Conservation (phyloP, 2,797 vertebrate species). For the Ibycter americanus region DNA sequence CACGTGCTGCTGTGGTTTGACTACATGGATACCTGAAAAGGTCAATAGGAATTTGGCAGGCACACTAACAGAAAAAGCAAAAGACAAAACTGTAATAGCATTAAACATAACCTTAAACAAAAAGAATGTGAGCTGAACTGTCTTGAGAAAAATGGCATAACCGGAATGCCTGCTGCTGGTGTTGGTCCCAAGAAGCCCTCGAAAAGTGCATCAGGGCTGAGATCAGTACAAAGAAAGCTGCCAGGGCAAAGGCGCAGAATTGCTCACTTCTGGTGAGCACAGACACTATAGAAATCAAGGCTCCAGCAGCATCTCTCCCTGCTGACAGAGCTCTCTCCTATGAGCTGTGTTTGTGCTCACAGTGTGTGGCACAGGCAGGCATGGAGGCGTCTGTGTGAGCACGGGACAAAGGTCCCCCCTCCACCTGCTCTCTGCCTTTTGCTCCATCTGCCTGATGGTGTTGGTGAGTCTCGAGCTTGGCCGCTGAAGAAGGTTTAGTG, state of each 20-base stretch:
- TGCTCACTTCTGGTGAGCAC: background rate
- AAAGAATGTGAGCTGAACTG: background rate
- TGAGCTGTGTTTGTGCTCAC: background rate
- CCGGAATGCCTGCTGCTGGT: background rate
- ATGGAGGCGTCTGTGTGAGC: accelerated
- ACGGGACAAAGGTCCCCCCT: accelerated
- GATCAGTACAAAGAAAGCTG: background rate
- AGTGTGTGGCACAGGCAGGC: background rate
- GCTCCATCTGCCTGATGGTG: background rate
- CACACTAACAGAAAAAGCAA: background rate
- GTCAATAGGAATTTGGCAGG: background rate
- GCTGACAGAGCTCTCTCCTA: background rate
- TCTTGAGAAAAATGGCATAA: background rate
- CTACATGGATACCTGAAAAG: background rate
- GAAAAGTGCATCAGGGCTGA: background rate
- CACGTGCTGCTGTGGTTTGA: accelerated
- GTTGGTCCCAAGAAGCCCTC: background rate
- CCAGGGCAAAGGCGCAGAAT: background rate
- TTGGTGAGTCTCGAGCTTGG: background rate
- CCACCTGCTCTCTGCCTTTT: background rate
- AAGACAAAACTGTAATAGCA: background rate
- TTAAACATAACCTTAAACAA: background rate
- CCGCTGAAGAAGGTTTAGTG: background rate
- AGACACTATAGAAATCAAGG: background rate
- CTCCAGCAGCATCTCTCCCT: background rate